These are phyloP conservation scores for Cyphomyrus plagiostoma DNA, from an alignment of 2,113 vertebrate genomes.

Conservation along the genomic window DNA sequence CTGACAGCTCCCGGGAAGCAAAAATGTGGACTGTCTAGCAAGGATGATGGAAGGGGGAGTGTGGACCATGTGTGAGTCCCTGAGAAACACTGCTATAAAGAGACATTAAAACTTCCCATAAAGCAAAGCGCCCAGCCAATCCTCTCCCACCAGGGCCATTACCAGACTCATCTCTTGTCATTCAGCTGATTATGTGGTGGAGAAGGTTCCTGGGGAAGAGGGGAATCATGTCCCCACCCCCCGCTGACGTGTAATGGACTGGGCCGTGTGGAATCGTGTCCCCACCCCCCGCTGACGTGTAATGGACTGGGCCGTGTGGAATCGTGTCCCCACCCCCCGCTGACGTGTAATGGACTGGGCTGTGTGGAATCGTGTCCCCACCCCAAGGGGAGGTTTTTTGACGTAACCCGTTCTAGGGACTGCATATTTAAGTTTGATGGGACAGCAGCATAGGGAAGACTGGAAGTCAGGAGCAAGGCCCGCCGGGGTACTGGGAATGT, in stretches of 20 bases:
- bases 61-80: neutral
- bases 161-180: neutral
- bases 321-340: no score
- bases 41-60: neutral
- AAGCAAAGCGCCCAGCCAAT: neutral
- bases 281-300: neutral
- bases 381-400: neutral
- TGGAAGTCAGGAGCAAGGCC: neutral
- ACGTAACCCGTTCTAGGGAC: neutral
- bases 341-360: no score
- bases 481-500: neutral
- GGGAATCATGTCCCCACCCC: conserved; percentile 32
- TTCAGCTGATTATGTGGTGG: neutral
- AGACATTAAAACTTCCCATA: neutral
- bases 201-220: conserved; percentile 29
- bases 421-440: neutral
- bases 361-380: no score
- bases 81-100: neutral
- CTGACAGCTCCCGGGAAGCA: neutral
- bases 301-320: neutral
- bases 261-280: neutral
- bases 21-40: neutral
- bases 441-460: neutral
- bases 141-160: neutral
- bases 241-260: neutral